Evolutionary conservation across 2,888 invertebrate genomes (phyloP), one percentile per base, ranked within the genome.

Genomic region (Argynnis bischoffii): DNA sequence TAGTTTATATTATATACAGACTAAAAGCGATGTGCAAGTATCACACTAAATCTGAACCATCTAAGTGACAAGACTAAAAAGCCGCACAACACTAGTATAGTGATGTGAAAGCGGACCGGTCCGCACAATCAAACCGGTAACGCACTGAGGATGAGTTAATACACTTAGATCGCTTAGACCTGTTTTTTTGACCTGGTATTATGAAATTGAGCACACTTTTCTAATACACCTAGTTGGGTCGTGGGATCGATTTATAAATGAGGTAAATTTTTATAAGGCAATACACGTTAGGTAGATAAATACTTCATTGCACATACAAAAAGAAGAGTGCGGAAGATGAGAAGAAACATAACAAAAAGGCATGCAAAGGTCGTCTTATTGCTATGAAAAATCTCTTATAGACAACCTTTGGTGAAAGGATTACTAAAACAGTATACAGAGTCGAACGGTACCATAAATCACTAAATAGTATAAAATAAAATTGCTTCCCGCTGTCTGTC

Each of bases 91-190:
- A 61, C 18, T 51, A 51, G 51, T 53, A 35, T 15, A 51, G 51
- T 61, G 51, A 41, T 41, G 35, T 41, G 61, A 61, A 61, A 61
- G 61, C 61, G 61, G 61, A 8, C 53, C 35, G 35, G 51, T 53
- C 35, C 50, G 41, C 18, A 18, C 14, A 6, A 13, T 26, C 26
- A n/a, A 53, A 61, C 61, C 61, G 61, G 61, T 61, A 51, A 41
- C 6, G 61, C 15, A 53, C 61, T 35, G 51, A 61, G 35, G 51
- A 61, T 61, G 61, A 61, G 61, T 51, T 61, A 35, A 1, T 11
- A 41, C 2, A 8, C 35, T 41, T 11, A 41, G 35, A 41, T 41
- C 35, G 35, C 2, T 41, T 41, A 21, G 46, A 59, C n/a, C 13
- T 26, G 26, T 26, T 26, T 26, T 18, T n/a, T 21, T 21, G 57